Evolutionary conservation across 2,797 vertebrate genomes (phyloP), one percentile per base, ranked within the genome.

Genomic region (Scleropages formosus): DNA sequence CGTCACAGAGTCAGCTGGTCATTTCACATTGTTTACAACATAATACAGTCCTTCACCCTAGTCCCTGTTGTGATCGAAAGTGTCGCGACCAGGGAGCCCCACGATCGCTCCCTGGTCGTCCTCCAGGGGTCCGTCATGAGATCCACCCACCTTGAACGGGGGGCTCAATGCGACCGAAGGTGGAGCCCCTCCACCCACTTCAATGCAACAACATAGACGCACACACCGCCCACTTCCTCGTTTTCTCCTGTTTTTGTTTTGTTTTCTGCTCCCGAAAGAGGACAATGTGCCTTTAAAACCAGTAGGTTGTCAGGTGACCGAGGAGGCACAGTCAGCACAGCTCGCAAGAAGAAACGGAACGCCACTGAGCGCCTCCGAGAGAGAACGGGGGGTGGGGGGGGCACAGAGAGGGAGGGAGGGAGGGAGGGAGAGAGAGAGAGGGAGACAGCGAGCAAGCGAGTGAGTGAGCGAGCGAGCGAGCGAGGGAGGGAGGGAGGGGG

Each of bases 281-380:
- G 78, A 68, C 22, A 76, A 78, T 86, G 82, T 0, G 58, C 82
- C 84, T 88, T 87, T 89, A 87, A 87, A 84, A 82, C 78, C 80
- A 73, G 70, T 46, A 63, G 78, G 80, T 65, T 80, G 80, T 88
- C 86, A 87, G 83, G 84, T 89, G 88, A 87, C 85, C 79, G 8
- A 66, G 81, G 77, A 81, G 71, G 61, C 79, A 79, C 78, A 76
- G 75, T 26, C 75, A 67, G 72, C 68, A 61, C 72, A n/a, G 78
- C 81, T 81, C 69, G 4, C 75, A 79, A 78, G 85, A 81, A 82
- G 80, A 81, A 77, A 84, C 78, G 75, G 31, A 77, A 24, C 77
- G 78, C 77, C 74, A 72, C 78, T 78, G 79, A 56, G 80, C 64
- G 77, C 77, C 72, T 61, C 51, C 76, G 79, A 67, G 39, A 60